A percentile compares a stretch with the other conserved stretches of the same genome.
Conservation (phyloP, 2,113 vertebrate genomes). For the Triplophysa siluroides region DNA sequence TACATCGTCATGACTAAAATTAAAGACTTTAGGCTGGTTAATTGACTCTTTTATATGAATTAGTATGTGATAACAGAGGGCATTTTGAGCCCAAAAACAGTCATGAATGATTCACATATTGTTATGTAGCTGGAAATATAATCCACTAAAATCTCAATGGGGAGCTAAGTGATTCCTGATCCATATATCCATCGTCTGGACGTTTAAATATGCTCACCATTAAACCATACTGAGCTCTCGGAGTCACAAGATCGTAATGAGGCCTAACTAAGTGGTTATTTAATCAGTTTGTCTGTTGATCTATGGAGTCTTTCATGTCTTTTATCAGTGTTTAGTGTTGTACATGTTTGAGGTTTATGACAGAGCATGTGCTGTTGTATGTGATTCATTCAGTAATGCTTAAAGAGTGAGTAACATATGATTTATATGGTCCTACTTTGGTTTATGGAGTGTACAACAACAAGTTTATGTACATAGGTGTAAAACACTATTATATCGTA, state of each 20-base stretch:
- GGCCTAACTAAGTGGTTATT: background rate
- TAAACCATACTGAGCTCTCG: background rate
- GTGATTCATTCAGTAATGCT: background rate
- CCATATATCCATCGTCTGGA: background rate
- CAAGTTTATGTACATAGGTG: too few relatives aligned
- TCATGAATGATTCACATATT: background rate
- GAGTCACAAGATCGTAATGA: constrained; percentile 22
- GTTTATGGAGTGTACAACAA: too few relatives aligned
- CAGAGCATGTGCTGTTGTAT: background rate
- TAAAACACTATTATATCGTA: too few relatives aligned
- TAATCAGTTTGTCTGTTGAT: background rate
- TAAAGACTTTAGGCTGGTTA: background rate
- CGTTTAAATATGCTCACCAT: background rate
- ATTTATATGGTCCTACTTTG: too few relatives aligned
- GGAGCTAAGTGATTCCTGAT: background rate
- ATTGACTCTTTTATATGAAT: background rate
- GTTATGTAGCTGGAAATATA: background rate
- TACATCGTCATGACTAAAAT: background rate
- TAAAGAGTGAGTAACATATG: too few relatives aligned
- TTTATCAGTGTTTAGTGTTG: background rate
- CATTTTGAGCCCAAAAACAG: constrained; percentile 22
- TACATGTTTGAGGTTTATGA: constrained; percentile 1
- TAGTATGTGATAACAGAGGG: constrained; percentile 25
- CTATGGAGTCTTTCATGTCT: background rate
- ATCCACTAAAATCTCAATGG: background rate